phyloP scores from a whole-genome alignment of 2,113 vertebrate genomes.

The Sander vitreus region DNA sequence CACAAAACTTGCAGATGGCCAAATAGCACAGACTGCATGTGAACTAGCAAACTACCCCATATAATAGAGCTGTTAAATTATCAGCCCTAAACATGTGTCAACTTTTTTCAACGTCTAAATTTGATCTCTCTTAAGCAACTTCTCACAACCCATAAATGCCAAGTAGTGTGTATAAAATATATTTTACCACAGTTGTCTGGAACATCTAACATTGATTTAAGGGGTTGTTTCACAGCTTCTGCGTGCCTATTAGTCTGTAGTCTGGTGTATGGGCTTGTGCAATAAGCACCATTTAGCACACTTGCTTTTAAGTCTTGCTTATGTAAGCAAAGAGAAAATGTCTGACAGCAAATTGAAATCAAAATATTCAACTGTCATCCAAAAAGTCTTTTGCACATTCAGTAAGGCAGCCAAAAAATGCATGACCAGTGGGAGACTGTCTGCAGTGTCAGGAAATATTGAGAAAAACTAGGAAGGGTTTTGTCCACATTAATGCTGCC shows the following conservation, averaged over 20 bases:
- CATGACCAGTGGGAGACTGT: conserved; percentile 30
- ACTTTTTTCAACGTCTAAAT: not conserved
- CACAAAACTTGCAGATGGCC: not conserved
- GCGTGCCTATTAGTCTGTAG: conserved; percentile 16
- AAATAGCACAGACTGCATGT: not conserved
- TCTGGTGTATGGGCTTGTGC: not conserved
- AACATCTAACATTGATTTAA: conserved; percentile 18
- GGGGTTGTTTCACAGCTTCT: not conserved
- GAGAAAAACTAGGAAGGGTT: conserved; percentile 26
- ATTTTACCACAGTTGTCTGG: not conserved
- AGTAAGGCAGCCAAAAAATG: conserved; percentile 43
- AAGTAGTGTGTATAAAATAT: conserved; percentile 10
- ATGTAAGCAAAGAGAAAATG: conserved; percentile 42
- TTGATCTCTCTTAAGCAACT: conserved; percentile 10
- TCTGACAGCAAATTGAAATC: conserved; percentile 63
- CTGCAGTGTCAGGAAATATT: conserved; percentile 30
- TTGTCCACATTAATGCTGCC: conserved; percentile 35
- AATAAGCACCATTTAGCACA: conserved; percentile 5
- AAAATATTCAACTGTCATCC: conserved; percentile 46
- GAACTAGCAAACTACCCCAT: not conserved
- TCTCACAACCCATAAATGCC: conserved; percentile 1
- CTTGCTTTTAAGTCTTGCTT: conserved; percentile 21
- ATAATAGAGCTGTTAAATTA: not conserved
- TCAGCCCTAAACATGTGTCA: not conserved
- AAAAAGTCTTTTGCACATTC: conserved; percentile 43